Percentiles rank a stretch among this genome's conserved stretches.
phyloP scores from a whole-genome alignment of 2,888 invertebrate genomes.

The Acrobasis repandana region DNA sequence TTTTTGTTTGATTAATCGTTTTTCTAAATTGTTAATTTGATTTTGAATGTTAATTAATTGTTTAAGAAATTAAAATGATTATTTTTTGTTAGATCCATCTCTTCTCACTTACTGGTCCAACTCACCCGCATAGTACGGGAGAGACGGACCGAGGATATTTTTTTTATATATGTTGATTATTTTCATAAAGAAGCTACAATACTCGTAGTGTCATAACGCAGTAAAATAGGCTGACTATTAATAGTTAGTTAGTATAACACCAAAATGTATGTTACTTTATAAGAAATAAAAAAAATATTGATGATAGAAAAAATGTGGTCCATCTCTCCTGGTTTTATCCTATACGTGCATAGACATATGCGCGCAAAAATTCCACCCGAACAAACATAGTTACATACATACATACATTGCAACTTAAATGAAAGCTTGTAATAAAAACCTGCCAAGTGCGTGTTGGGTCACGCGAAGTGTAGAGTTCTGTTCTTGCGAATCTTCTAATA shows the following conservation, averaged over 20 bases:
- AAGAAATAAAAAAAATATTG: constrained; percentile 2
- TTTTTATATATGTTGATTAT: constrained; percentile 14
- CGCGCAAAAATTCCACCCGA: too few species aligned
- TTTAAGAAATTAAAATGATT: constrained; percentile 2
- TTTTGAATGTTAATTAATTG: constrained; percentile 7
- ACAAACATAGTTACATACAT: too few species aligned
- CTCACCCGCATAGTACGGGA: constrained; percentile 26
- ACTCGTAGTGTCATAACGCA: neutral
- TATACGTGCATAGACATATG: neutral
- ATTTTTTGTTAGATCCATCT: constrained; percentile 3
- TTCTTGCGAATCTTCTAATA: too few species aligned
- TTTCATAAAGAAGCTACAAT: constrained; percentile 3
- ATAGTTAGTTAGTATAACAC: neutral
- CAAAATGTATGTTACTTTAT: neutral
- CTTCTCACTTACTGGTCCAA: constrained; percentile 8
- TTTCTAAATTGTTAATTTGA: neutral
- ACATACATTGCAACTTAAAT: too few species aligned
- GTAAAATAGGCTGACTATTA: neutral
- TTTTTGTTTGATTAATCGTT: constrained; percentile 11
- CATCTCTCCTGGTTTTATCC: constrained; percentile 9
- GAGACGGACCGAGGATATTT: constrained; percentile 26
- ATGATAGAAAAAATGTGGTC: constrained; percentile 6
- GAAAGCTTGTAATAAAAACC: too few species aligned
- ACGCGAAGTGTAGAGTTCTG: too few species aligned
- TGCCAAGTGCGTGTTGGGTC: too few species aligned